Evolutionary conservation across 2,888 invertebrate species (phyloP).

Genomic region (Oscheius sp.): DNA sequence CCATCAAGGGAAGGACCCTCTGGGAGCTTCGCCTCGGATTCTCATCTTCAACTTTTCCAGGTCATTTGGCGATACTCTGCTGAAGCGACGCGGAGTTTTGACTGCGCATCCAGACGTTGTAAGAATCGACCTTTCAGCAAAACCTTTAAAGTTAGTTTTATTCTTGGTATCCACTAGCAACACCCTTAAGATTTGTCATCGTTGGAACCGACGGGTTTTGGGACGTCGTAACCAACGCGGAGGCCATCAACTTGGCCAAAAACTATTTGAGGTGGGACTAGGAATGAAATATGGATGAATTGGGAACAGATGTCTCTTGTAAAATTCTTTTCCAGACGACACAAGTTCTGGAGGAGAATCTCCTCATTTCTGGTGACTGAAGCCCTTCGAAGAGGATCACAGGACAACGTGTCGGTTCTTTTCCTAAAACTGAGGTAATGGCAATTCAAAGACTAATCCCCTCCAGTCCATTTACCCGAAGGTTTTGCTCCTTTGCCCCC

Average conservation of each 20-base stretch:
- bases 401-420: slow-evolving; percentile 93
- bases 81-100: slow-evolving; percentile 90
- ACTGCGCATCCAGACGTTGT: slow-evolving; percentile 94
- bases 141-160: slow-evolving; percentile 73
- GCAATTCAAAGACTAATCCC: slow-evolving; percentile 18
- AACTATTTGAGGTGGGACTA: slow-evolving; percentile 39
- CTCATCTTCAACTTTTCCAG: slow-evolving; percentile 70
- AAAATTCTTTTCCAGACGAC: not conserved
- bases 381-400: slow-evolving; percentile 88
- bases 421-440: slow-evolving; percentile 80
- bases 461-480: not conserved
- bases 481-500: not conserved
- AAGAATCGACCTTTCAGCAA: slow-evolving; percentile 87
- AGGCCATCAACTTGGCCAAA: slow-evolving; percentile 75
- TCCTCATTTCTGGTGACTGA: slow-evolving; percentile 87
- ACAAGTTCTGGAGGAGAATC: slow-evolving; percentile 32
- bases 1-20: slow-evolving; percentile 9
- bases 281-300: not conserved
- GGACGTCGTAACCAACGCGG: slow-evolving; percentile 94
- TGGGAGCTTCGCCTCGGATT: not conserved
- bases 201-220: slow-evolving; percentile 94
- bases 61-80: slow-evolving; percentile 94
- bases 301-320: not conserved
- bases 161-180: not conserved
- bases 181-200: slow-evolving; percentile 80